Conservation (phyloP, 2,113 vertebrate species). For the Chlorodrepanis virens region DNA sequence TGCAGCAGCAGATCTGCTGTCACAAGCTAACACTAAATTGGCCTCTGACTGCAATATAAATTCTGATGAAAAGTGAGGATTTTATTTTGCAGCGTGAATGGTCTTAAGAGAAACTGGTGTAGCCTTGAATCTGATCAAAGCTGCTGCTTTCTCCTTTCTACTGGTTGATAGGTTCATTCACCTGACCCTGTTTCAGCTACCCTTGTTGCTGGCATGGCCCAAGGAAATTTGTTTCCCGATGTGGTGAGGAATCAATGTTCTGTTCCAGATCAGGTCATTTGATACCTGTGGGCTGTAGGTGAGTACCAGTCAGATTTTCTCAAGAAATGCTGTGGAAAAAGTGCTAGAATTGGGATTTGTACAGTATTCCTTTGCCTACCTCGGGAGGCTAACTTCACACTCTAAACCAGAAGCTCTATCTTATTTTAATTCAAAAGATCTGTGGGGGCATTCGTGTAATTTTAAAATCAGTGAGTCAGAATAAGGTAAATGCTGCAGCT, state of each 20-base stretch:
- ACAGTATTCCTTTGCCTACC: background rate
- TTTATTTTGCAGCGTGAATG: fast-evolving
- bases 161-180: background rate
- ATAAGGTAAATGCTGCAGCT: constrained; percentile 16
- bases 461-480: constrained; percentile 49
- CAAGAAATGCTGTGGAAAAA: background rate
- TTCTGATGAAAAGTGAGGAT: background rate
- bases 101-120: background rate
- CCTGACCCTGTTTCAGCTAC: background rate
- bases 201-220: background rate
- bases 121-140: background rate
- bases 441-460: background rate
- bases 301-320: background rate
- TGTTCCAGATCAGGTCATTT: background rate
- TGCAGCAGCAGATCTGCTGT: background rate
- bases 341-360: background rate
- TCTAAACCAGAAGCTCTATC: background rate
- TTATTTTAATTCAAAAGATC: constrained; percentile 37
- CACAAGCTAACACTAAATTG: background rate
- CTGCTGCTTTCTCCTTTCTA: background rate
- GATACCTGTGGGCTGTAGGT: background rate
- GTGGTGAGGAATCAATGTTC: background rate
- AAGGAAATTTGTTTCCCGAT: background rate
- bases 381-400: background rate
- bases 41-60: background rate